Evolutionary conservation across 2,888 invertebrate species (phyloP).

Genomic region (Geotrupes spiniger): DNA sequence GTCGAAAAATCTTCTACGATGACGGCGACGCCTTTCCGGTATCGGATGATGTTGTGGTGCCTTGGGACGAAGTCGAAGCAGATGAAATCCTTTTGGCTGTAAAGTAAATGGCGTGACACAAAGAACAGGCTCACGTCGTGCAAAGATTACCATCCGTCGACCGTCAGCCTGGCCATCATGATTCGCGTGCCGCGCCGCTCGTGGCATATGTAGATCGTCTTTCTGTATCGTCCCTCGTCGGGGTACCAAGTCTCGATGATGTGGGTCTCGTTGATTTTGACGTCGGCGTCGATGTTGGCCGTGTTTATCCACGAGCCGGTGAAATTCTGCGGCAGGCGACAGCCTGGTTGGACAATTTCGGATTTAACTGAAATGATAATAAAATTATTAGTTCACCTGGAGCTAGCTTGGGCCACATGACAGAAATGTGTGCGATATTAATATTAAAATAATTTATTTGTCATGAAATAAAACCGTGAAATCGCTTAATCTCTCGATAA

Average conservation of each 20-base stretch:
- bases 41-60: slow-evolving; percentile 94
- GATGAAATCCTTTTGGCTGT: slow-evolving; percentile 92
- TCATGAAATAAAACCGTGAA: too few species aligned
- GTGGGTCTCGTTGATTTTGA: slow-evolving; percentile 92
- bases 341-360: slow-evolving; percentile 87
- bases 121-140: too few species aligned
- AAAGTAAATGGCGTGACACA: too few species aligned
- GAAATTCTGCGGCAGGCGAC: slow-evolving; percentile 90
- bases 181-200: slow-evolving; percentile 87
- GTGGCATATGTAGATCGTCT: slow-evolving; percentile 91
- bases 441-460: background rate
- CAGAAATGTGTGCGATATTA: background rate
- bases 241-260: slow-evolving; percentile 95
- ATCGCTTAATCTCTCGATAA: too few species aligned
- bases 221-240: slow-evolving; percentile 82
- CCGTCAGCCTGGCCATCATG: slow-evolving; percentile 95
- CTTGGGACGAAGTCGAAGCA: slow-evolving; percentile 95
- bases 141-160: slow-evolving; percentile 77
- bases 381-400: too few species aligned
- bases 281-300: slow-evolving; percentile 93
- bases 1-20: slow-evolving; percentile 89
- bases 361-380: slow-evolving; percentile 58
- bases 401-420: background rate
- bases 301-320: slow-evolving; percentile 96
- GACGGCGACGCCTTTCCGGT: slow-evolving; percentile 81